Evolutionary conservation across 2,113 vertebrate species (phyloP).

Genomic region (Colius striatus): DNA sequence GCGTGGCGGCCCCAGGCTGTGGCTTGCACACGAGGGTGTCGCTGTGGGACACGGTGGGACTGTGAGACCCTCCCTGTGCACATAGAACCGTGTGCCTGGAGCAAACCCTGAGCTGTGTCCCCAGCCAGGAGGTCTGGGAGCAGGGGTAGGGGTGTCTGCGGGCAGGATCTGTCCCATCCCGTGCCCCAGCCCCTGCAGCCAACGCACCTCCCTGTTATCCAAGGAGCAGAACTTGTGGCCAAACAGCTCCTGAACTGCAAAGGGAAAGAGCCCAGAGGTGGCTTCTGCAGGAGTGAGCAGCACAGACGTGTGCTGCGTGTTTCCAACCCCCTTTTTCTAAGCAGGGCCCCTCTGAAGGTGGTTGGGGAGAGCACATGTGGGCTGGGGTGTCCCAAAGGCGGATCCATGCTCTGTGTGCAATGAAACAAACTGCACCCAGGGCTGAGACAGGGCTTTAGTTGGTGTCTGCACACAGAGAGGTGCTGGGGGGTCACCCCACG

Average conservation of each 20-base stretch:
- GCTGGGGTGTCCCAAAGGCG: too few relatives aligned
- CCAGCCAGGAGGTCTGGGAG: fast-evolving
- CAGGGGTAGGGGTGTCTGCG: neutral
- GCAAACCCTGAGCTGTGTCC: fast-evolving
- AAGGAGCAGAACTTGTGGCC: neutral
- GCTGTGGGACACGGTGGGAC: neutral
- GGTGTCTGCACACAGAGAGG: too few relatives aligned
- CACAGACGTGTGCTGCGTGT: neutral
- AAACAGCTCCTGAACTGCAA: neutral
- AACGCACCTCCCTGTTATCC: neutral
- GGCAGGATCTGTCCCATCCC: neutral
- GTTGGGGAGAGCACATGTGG: fast-evolving
- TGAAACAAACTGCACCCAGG: too few relatives aligned
- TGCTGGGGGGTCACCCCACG: too few relatives aligned
- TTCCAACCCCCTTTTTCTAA: neutral
- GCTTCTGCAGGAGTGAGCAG: neutral
- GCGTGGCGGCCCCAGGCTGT: fast-evolving
- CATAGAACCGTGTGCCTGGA: fast-evolving
- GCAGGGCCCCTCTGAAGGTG: neutral
- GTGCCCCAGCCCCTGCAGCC: neutral
- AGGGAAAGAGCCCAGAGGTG: too few relatives aligned
- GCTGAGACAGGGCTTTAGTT: too few relatives aligned
- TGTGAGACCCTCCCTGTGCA: fast-evolving
- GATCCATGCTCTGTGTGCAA: too few relatives aligned
- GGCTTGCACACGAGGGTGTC: neutral